These are phyloP conservation scores for Eonycteris spelaea DNA, from an alignment of 2,113 vertebrate genomes.

Conservation along the genomic window DNA sequence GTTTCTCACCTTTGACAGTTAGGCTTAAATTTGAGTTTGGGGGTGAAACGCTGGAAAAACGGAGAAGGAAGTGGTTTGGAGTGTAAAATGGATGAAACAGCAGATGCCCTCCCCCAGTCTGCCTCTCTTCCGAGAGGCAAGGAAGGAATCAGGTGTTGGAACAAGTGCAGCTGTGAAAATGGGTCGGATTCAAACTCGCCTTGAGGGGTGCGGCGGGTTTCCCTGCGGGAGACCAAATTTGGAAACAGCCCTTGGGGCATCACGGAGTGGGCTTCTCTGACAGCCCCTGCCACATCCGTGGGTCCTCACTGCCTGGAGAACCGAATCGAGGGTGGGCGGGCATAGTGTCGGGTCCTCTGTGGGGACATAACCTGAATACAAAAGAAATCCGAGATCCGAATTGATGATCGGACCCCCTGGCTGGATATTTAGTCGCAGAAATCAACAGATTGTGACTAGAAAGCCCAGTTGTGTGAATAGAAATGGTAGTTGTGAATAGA, in stretches of 20 bases:
- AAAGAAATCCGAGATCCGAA: not conserved
- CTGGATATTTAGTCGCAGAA: not conserved
- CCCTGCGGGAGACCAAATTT: conserved; percentile 42
- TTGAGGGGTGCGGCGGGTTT: not conserved
- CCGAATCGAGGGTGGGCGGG: not conserved
- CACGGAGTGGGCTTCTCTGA: not conserved
- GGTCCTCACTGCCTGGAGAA: not conserved
- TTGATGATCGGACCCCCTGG: not conserved
- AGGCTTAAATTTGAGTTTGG: not conserved
- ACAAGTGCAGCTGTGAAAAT: conserved; percentile 50
- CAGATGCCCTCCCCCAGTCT: not conserved
- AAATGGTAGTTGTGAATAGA: not conserved
- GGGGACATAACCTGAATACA: not conserved
- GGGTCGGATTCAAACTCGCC: conserved; percentile 54
- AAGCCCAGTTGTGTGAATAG: not conserved
- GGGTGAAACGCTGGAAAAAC: not conserved
- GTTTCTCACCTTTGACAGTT: not conserved
- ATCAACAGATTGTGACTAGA: not conserved
- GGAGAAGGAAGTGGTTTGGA: not conserved
- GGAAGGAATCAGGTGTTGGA: not conserved
- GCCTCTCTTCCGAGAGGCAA: not conserved
- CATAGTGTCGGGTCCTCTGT: not conserved
- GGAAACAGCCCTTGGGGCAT: conserved; percentile 57
- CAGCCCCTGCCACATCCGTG: not conserved
- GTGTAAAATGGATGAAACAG: not conserved